phyloP scores from a whole-genome alignment of 2,113 vertebrate genomes.

The Gallinago media region DNA sequence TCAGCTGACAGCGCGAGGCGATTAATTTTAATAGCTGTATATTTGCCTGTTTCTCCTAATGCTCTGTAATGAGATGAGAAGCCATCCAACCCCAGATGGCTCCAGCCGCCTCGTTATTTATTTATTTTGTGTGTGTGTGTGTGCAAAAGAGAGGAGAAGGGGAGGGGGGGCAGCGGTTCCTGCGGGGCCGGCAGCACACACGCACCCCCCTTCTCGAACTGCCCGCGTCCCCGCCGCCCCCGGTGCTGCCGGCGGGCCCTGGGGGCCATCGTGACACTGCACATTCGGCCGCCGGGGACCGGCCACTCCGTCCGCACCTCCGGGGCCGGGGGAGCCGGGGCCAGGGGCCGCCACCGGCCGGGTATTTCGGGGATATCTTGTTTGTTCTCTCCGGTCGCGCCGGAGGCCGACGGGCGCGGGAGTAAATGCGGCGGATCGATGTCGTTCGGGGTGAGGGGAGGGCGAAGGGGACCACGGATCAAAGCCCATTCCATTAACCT shows the following conservation, averaged over 20 bases:
- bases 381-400: neutral
- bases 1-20: slow-evolving; percentile 86
- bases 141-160: neutral
- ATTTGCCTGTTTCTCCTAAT: slow-evolving; percentile 86
- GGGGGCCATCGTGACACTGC: slow-evolving; percentile 69
- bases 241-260: neutral
- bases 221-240: neutral
- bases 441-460: slow-evolving; percentile 41
- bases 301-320: slow-evolving; percentile 42
- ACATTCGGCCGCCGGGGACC: slow-evolving; percentile 6
- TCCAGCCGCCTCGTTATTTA: slow-evolving; percentile 74
- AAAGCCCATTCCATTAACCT: slow-evolving; percentile 62
- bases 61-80: slow-evolving; percentile 83
- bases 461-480: slow-evolving; percentile 57
- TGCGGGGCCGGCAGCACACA: neutral
- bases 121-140: slow-evolving; percentile 60
- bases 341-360: neutral
- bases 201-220: neutral
- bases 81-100: slow-evolving; percentile 80
- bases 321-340: neutral
- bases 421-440: slow-evolving; percentile 47
- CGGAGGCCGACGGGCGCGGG: neutral
- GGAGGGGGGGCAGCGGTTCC: neutral
- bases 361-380: neutral
- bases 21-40: slow-evolving; percentile 89